Base-by-base conservation (phyloP, 2,888 invertebrate genomes). In the Drosophila hamatofila region DNA sequence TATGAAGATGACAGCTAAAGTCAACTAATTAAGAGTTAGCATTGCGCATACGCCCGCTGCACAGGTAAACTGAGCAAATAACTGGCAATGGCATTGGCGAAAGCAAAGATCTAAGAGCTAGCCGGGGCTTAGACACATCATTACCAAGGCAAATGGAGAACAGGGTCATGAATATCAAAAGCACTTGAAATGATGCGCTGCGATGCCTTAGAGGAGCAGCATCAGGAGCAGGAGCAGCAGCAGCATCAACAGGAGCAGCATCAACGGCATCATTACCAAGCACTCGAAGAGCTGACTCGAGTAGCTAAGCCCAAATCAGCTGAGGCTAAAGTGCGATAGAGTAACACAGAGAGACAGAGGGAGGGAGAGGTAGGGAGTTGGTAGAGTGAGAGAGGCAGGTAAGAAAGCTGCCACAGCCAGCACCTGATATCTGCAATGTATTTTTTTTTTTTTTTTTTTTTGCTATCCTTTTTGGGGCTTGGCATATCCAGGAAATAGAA, bases 401-500 rank as follows among this genome's bases (percentile, higher is more conserved):
- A n/a, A n/a, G n/a, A n/a, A n/a, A n/a, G n/a, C n/a, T 41, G 9
- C 8, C 18, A 18, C 18, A 11, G 67, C 42, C 70, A 46, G 14
- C 51, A 74, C 44, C 72, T 55, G 74, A 76, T 76, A 78, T 58
- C 64, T 48, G 48, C 37, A 21, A 35, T 54, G 59, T 52, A 68
- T 70, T 76, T 35, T 16, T 35, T 64, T 59, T 35, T 23, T 39
- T 18, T 39, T 4, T 42, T 5, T 42, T 42, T 14, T 39, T 39
- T 16, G 8, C 9, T 11, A 21, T 30, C 7, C 16, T 56, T 44
- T 33, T 71, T 74, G 58, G 21, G 21, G 72, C 72, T 63, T 57
- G 69, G 21, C 80, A 67, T 69, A 69, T 59, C 58, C 70, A 77
- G 90, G 81, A 87, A 88, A 90, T 88, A 80, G 83, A 90, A 89